Evolutionary conservation across 1,140 invertebrate species (phyloP).

Genomic region (Drosophila repleta): DNA sequence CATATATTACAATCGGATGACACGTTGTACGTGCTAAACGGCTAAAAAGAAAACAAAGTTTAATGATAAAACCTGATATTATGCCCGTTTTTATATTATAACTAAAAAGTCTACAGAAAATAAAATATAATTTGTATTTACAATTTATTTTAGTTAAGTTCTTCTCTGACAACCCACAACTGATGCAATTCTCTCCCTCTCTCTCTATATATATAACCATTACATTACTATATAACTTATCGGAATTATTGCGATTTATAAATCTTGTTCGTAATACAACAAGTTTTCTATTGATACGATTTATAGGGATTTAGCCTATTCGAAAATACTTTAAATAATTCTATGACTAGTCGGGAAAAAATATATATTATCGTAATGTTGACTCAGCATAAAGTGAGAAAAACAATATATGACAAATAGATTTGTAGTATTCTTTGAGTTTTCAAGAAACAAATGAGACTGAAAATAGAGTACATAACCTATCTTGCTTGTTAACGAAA

Average conservation of each 20-base stretch:
- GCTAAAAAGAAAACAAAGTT: constrained; percentile 19
- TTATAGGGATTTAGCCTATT: no score
- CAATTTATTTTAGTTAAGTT: no score
- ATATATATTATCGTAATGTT: no score
- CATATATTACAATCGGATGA: constrained; percentile 17
- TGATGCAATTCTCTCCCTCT: constrained; percentile 1
- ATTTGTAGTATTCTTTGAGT: no score
- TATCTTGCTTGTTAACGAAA: no score
- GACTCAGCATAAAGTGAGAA: no score
- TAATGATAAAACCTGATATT: not conserved
- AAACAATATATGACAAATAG: no score
- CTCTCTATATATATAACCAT: not conserved
- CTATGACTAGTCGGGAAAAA: constrained; percentile 12
- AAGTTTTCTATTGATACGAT: constrained; percentile 10
- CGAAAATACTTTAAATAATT: constrained; percentile 9
- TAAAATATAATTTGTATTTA: no score
- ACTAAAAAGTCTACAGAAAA: no score
- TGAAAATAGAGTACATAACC: no score
- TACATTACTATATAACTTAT: not conserved
- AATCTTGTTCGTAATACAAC: not conserved
- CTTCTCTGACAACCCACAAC: not conserved
- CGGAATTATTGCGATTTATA: not conserved
- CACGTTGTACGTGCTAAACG: constrained; percentile 31
- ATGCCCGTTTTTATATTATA: no score
- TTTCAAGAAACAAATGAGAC: no score